A percentile compares a stretch with the other conserved stretches of the same genome.
Conservation (phyloP, 2,113 vertebrate genomes). For the Candoia aspera region DNA sequence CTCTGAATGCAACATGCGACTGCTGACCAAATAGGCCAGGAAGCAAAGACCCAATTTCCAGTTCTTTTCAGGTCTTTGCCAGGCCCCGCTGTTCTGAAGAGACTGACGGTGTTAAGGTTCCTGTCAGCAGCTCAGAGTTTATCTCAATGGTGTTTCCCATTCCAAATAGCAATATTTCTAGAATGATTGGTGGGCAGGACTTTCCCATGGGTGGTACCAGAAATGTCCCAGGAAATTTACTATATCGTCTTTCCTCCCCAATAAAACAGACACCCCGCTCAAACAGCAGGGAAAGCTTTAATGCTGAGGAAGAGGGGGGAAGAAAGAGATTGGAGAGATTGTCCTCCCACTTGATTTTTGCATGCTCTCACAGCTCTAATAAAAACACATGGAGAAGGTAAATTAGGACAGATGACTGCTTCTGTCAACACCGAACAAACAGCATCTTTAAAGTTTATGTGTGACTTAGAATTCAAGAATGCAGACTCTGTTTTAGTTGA, state of each 20-base stretch:
- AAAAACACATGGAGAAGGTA: slow-evolving; percentile 70
- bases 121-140: slow-evolving; percentile 19
- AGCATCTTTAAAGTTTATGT: slow-evolving; percentile 60
- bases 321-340: slow-evolving; percentile 28
- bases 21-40: not conserved
- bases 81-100: not conserved
- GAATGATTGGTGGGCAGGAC: slow-evolving; percentile 8
- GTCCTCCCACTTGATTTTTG: slow-evolving; percentile 61
- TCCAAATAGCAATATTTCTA: not conserved
- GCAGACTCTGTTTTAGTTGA: slow-evolving; percentile 64
- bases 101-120: not conserved
- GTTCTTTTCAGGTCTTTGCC: not conserved
- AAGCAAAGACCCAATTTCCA: not conserved
- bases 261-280: slow-evolving; percentile 3
- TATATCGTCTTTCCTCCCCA: not conserved
- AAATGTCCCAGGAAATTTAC: slow-evolving; percentile 9
- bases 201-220: slow-evolving; percentile 18
- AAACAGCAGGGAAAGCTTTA: slow-evolving; percentile 38
- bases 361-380: slow-evolving; percentile 69
- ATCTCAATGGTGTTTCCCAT: not conserved
- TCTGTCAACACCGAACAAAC: slow-evolving; percentile 66
- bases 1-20: not conserved
- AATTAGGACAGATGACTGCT: slow-evolving; percentile 68
- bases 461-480: slow-evolving; percentile 66
- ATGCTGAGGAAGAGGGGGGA: slow-evolving; percentile 18